A percentile compares a stretch with the other conserved stretches of the same genome.
Evolutionary conservation across 2,113 vertebrate species (phyloP).

Genomic region (Tachysurus fulvidraco): DNA sequence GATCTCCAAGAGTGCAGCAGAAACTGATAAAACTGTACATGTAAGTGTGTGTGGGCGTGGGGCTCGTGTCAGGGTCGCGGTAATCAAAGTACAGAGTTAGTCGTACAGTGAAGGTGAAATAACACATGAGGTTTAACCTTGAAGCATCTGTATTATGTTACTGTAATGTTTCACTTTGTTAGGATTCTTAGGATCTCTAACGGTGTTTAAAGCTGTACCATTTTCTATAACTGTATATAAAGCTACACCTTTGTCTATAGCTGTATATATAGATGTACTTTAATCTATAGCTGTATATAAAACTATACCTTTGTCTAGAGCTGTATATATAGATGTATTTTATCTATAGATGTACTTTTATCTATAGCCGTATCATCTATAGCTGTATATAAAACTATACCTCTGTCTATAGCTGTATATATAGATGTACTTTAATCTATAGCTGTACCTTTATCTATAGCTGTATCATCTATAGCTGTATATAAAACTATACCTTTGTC

Average conservation of each 20-base stretch:
- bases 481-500: too few relatives aligned
- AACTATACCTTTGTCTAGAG: not conserved
- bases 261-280: too few relatives aligned
- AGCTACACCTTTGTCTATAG: not conserved
- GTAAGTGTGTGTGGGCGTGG: not conserved
- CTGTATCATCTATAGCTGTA: not conserved
- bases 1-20: not conserved
- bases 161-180: not conserved
- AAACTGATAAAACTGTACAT: constrained; percentile 23
- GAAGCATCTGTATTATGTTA: not conserved
- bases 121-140: not conserved
- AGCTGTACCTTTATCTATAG: not conserved
- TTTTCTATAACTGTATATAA: not conserved
- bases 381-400: not conserved
- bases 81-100: not conserved
- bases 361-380: not conserved
- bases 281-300: too few relatives aligned
- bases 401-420: not conserved
- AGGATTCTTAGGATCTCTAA: not conserved
- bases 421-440: not conserved
- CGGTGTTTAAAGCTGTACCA: not conserved
- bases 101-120: not conserved
- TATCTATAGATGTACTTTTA: too few relatives aligned
- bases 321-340: too few relatives aligned
- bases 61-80: not conserved